phyloP scores from a whole-genome alignment of 2,113 vertebrate species.

The Equus quagga region DNA sequence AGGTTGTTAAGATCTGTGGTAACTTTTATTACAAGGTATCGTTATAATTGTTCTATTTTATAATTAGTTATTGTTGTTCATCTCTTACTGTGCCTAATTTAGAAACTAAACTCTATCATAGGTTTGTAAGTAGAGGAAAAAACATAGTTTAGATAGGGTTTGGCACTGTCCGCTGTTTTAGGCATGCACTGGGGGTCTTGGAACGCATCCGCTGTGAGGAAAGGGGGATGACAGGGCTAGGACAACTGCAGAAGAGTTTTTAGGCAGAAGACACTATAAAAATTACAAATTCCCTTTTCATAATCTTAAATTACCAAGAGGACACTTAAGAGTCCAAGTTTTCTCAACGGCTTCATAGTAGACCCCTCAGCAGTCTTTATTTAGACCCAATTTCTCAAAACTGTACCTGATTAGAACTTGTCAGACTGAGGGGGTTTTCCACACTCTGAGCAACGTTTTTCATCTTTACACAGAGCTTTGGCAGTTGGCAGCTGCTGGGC shows the following conservation, averaged over 20 bases:
- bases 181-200: no score
- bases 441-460: conserved; percentile 42
- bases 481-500: conserved; percentile 35
- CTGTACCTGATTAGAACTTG: conserved; percentile 46
- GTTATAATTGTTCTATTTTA: no score
- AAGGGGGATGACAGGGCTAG: no score
- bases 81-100: no score
- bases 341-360: conserved; percentile 27
- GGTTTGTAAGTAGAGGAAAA: no score
- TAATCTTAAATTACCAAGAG: not conserved
- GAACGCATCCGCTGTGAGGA: no score
- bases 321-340: not conserved
- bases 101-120: no score
- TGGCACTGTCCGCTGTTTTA: no score
- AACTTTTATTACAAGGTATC: no score
- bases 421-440: conserved; percentile 69
- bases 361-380: conserved; percentile 28
- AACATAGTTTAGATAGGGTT: no score
- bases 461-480: conserved; percentile 37
- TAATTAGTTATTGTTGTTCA: no score
- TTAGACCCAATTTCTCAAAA: conserved; percentile 62
- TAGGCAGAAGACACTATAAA: not conserved
- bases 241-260: not conserved
- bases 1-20: no score
- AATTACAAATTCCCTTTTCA: not conserved